Percentiles rank a stretch among this genome's conserved stretches.
Evolutionary conservation across 2,113 vertebrate species (phyloP).

Genomic region (Scolopax mira): DNA sequence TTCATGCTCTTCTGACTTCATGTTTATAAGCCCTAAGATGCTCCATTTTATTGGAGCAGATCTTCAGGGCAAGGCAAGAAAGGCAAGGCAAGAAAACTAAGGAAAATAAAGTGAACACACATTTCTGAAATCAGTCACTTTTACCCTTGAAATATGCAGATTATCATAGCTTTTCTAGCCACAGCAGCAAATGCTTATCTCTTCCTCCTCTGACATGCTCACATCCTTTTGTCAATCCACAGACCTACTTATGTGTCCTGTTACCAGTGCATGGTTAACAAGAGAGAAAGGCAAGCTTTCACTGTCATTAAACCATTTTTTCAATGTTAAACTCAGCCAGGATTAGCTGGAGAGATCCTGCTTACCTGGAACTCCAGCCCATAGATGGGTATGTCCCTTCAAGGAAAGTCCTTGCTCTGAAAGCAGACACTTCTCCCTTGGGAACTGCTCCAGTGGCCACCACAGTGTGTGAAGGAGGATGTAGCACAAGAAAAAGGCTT

Average conservation of each 20-base stretch:
- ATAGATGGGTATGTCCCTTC: rapidly evolving
- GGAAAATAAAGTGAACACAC: neutral
- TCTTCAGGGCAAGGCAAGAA: neutral
- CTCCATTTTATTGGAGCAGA: neutral
- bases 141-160: neutral
- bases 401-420: neutral
- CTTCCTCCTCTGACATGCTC: neutral
- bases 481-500: neutral
- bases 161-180: neutral
- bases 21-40: neutral
- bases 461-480: neutral
- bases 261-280: rapidly evolving
- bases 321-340: neutral
- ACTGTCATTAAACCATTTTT: neutral
- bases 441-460: neutral
- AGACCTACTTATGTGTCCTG: neutral
- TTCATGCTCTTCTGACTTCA: neutral
- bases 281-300: neutral
- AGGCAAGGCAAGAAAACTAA: neutral
- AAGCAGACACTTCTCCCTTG: neutral
- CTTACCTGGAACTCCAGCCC: neutral
- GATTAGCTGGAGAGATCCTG: neutral
- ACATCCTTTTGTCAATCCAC: neutral
- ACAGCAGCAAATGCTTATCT: neutral
- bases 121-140: neutral